Evolutionary conservation across 2,888 invertebrate species (phyloP).

Genomic region (Mesochorus sp.): DNA sequence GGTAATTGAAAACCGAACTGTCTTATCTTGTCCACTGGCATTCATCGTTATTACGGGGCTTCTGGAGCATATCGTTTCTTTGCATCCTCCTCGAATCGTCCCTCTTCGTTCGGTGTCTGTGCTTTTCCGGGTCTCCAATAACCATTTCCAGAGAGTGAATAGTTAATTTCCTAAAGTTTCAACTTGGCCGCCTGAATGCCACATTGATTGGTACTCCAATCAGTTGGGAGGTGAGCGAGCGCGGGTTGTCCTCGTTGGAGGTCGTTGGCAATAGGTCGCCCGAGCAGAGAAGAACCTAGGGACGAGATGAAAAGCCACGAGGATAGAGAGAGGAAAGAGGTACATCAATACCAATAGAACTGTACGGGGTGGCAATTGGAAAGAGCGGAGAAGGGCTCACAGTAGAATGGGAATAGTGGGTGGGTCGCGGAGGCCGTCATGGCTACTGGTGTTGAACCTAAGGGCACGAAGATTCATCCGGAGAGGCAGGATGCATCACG

Average conservation of each 20-base stretch:
- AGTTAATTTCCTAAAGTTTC: slow-evolving; percentile 82
- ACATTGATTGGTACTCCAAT: slow-evolving; percentile 82
- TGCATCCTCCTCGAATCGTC: slow-evolving; percentile 33
- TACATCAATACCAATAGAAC: slow-evolving; percentile 23
- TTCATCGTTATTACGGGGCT: slow-evolving; percentile 44
- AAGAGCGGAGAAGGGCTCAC: slow-evolving; percentile 49
- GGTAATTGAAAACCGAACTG: slow-evolving; percentile 80
- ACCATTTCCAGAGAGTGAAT: slow-evolving; percentile 80
- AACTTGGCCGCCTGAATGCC: slow-evolving; percentile 79
- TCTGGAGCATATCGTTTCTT: slow-evolving; percentile 52
- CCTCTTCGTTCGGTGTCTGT: slow-evolving; percentile 58
- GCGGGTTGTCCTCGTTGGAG: slow-evolving; percentile 56
- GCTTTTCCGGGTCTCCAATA: slow-evolving; percentile 77
- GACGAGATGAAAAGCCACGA: slow-evolving; percentile 46
- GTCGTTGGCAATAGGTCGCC: slow-evolving; percentile 46
- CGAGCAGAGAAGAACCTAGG: slow-evolving; percentile 21
- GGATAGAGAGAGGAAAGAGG: slow-evolving; percentile 43
- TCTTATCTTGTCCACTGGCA: slow-evolving; percentile 74
- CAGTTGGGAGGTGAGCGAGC: slow-evolving; percentile 73
- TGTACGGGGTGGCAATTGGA: slow-evolving; percentile 52
- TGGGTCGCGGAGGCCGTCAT: slow-evolving; percentile 69
- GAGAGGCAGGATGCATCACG: slow-evolving; percentile 37
- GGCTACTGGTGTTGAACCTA: slow-evolving; percentile 60
- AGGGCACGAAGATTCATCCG: slow-evolving; percentile 57
- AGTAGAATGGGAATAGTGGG: slow-evolving; percentile 63